Base-by-base conservation (phyloP, 2,888 invertebrate species). In the Aleiodes alternator region DNA sequence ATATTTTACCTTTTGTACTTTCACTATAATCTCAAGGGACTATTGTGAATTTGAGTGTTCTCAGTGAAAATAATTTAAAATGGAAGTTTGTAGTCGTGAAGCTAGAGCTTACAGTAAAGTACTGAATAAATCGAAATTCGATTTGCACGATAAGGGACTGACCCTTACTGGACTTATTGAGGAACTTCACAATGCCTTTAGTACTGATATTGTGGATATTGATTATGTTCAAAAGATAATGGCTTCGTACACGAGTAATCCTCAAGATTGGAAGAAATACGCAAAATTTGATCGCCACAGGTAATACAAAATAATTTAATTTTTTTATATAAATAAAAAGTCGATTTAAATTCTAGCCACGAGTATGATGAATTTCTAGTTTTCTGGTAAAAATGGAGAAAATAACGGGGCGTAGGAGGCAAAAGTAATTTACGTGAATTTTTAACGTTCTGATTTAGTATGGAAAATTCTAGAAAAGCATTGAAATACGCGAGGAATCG, bases 271-370 rank as follows among this genome's bases (percentile, higher is more conserved):
- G 99, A 94, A 93, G 86, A 96, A 95, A 87, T 99, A 93, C 86
- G 98, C 98, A 4, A 98, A 97, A 88, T 98, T 97, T 87, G 98
- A 98, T 90, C 93, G 96, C 87, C 95, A 94, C 90, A 94, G 95
- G 97, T 97, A 80, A 78, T 51, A 38, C 9, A 9, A 11, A 31
- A 34, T 43, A 6, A 43, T 43, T 43, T 43, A 34, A 8, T 69
- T 16, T 53, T 57, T 56, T 64, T 73, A 16, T 51, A 48, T 51
- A 16, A 51, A 38, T 11, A 31, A 11, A 1, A 48, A 48, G 31
- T 12, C 7, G 12, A 12, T 59, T 29, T 11, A 38, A n/a, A 34
- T 34, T 34, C 61, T 61, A 2, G 14, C 38, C 43, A 61, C 43
- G 61, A 61, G 14, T 43, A 43, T 38, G 6, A 2, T 31, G 31